Evolutionary conservation across 2,888 invertebrate genomes (phyloP).

Genomic region (Heteromurus nitidus): DNA sequence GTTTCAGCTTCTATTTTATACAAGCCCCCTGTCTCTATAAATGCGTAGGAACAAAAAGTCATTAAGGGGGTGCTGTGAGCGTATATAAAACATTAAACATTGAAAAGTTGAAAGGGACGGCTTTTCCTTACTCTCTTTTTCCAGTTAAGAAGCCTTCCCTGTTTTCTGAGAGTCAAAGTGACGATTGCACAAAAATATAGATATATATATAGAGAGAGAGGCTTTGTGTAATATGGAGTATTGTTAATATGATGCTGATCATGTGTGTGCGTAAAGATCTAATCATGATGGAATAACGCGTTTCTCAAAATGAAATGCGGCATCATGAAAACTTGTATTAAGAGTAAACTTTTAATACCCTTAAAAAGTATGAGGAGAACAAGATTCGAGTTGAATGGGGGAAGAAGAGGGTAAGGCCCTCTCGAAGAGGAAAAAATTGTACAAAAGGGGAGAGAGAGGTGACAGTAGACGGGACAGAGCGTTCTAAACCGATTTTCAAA

Average conservation of each 20-base stretch:
- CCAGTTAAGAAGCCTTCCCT: background rate
- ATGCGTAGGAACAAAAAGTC: conserved; percentile 22
- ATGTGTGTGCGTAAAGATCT: conserved; percentile 48
- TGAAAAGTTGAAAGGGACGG: background rate
- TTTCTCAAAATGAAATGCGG: conserved; percentile 43
- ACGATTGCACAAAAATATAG: background rate
- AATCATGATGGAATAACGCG: conserved; percentile 41
- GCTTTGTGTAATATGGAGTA: too few species aligned
- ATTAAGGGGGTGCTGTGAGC: conserved; percentile 32
- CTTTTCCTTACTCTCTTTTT: too few species aligned
- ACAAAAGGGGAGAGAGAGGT: conserved; percentile 48
- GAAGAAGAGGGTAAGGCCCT: background rate
- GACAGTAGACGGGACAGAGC: conserved; percentile 44
- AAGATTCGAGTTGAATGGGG: background rate
- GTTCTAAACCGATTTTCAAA: conserved; percentile 40
- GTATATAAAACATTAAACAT: background rate
- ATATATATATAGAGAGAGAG: too few species aligned
- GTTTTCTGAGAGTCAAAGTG: background rate
- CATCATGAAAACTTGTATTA: conserved; percentile 25
- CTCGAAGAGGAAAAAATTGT: background rate
- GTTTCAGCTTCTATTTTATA: conserved; percentile 57
- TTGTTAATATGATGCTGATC: too few species aligned
- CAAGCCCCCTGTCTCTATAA: conserved; percentile 55
- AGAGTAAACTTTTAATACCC: too few species aligned
- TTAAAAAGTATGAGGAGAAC: conserved; percentile 6